phyloP scores from a whole-genome alignment of 2,113 vertebrate species.

The Cinclus mexicanus region DNA sequence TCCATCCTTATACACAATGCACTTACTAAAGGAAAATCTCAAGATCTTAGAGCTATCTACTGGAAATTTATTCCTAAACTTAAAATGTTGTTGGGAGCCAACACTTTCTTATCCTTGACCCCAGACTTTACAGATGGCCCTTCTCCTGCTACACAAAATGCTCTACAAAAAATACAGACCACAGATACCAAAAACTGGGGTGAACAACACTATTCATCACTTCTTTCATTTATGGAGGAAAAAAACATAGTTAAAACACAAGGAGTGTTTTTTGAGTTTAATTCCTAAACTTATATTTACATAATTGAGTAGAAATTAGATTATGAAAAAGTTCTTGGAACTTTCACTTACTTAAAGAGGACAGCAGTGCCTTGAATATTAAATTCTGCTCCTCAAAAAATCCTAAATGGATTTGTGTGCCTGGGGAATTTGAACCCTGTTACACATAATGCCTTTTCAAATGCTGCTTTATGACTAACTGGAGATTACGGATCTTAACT shows the following conservation, averaged over 20 bases:
- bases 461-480: not conserved
- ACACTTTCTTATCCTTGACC: not conserved
- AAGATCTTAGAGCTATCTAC: not conserved
- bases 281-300: not conserved
- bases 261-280: not conserved
- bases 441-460: not conserved
- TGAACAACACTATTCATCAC: not conserved
- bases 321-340: not conserved
- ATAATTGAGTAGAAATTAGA: not conserved
- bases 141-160: not conserved
- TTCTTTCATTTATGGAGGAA: not conserved
- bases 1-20: not conserved
- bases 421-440: not conserved
- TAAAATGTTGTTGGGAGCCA: not conserved
- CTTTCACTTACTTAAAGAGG: not conserved
- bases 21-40: not conserved
- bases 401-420: not conserved
- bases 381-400: not conserved
- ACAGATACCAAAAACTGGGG: not conserved
- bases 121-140: not conserved
- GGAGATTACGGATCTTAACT: not conserved
- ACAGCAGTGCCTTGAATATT: not conserved
- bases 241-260: not conserved
- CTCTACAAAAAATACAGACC: not conserved
- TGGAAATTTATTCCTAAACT: not conserved